phyloP scores from a whole-genome alignment of 2,888 invertebrate species.

The Caenorhabditis sp. region DNA sequence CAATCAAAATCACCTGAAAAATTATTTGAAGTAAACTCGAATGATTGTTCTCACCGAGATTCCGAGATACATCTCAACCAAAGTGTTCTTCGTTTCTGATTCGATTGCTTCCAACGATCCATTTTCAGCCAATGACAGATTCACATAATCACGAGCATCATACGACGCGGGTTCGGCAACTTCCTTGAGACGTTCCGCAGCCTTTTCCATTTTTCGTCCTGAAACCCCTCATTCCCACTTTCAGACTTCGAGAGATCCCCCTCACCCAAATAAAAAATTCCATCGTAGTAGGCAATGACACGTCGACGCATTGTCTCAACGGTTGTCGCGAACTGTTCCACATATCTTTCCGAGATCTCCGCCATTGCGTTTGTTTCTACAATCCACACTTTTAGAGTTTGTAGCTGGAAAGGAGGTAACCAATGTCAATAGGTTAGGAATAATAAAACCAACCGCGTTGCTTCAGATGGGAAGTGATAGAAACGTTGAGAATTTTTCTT shows the following conservation, averaged over 20 bases:
- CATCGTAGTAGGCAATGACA: conserved; percentile 72
- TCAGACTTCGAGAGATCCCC: neutral
- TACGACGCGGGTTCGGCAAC: conserved; percentile 70
- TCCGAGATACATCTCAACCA: conserved; percentile 78
- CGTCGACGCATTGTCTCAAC: conserved; percentile 81
- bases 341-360: conserved; percentile 75
- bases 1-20: conserved; percentile 70
- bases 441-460: conserved; percentile 15
- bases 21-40: conserved; percentile 8
- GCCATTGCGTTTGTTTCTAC: conserved; percentile 58
- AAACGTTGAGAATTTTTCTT: neutral
- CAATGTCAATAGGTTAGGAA: neutral
- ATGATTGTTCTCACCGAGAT: conserved; percentile 43
- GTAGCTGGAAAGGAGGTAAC: conserved; percentile 20
- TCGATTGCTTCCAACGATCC: conserved; percentile 67
- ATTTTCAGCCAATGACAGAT: conserved; percentile 46
- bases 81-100: conserved; percentile 69
- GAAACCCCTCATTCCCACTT: neutral
- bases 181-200: conserved; percentile 64
- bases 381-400: conserved; percentile 37
- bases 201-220: conserved; percentile 51
- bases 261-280: conserved; percentile 57
- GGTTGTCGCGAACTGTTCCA: conserved; percentile 80
- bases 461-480: conserved; percentile 23
- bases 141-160: conserved; percentile 72